phyloP scores from a whole-genome alignment of 1,140 invertebrate species.

The Heliconius hewitsoni region DNA sequence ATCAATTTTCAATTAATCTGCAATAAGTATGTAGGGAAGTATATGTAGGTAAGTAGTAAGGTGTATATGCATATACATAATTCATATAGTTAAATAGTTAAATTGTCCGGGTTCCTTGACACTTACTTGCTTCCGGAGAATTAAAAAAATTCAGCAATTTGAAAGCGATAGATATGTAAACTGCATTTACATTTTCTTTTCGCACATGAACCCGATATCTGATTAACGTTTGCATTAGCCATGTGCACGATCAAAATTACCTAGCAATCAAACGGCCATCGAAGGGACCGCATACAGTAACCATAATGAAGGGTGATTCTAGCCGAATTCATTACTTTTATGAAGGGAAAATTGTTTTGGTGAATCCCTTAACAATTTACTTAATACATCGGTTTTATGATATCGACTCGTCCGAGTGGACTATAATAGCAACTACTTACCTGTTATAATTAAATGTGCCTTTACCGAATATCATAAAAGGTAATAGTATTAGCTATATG shows the following conservation, averaged over 20 bases:
- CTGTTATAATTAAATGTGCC: conserved; percentile 5
- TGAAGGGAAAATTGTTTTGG: conserved; percentile 69
- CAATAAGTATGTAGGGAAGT: background rate
- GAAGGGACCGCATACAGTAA: conserved; percentile 44
- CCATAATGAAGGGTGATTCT: conserved; percentile 55
- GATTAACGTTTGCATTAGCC: conserved; percentile 48
- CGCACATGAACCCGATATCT: conserved; percentile 20
- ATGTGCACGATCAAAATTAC: conserved; percentile 46
- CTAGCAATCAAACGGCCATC: conserved; percentile 44
- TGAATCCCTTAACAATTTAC: conserved; percentile 72
- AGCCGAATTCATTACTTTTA: conserved; percentile 65
- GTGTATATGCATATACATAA: background rate
- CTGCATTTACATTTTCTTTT: conserved; percentile 1
- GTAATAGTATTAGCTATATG: background rate
- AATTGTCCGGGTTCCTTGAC: background rate
- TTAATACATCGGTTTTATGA: conserved; percentile 66
- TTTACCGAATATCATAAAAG: background rate
- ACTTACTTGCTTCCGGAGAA: background rate
- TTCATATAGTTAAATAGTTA: background rate
- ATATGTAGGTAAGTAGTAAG: background rate
- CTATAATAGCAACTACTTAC: conserved; percentile 30
- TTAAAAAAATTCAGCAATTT: background rate
- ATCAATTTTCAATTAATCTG: background rate
- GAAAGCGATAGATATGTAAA: background rate
- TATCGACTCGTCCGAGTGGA: conserved; percentile 28